Base-by-base conservation (phyloP, 2,888 invertebrate species). In the Nomada goodeniana region DNA sequence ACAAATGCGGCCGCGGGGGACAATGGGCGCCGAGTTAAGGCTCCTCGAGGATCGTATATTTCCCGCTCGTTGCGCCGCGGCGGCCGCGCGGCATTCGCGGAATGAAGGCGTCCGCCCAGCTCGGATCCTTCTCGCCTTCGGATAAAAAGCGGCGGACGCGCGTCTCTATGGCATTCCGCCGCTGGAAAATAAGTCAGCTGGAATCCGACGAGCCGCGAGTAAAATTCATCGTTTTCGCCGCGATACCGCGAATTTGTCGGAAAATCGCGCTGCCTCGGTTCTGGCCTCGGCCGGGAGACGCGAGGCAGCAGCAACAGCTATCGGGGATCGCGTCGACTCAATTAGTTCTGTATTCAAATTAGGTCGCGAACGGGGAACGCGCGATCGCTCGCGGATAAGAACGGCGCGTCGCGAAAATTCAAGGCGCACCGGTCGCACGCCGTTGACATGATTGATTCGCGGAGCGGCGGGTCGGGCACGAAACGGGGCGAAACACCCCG, bases 321-420 rank as follows among this genome's bases (percentile, higher is more conserved):
- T 53, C 7, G 53, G n/a, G 53, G 20, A 20, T 59, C 44, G 64
- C 65, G 11, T 18, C 20, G 76, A 65, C 64, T 74, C 87, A 86
- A 88, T 90, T 88, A 87, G 89, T 89, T 88, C 83, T 74, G 86
- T 81, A 88, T 89, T 88, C 86, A 88, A 87, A 89, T 89, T 83
- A 80, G 57, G 63, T 15, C 47, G 67, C 67, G 53, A 72, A 73
- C 70, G 63, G 55, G 53, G 81, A 29, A 60, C 55, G 65, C 80
- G 71, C 60, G 80, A 83, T 80, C 79, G 72, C 2, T 15, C 50
- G n/a, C 55, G 64, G 84, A 85, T 78, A 80, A 69, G 53, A 13
- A 52, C 61, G 59, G 15, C 29, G 2, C 42, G 71, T 47, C 72
- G 69, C 53, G 70, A 85, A 85, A 83, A 86, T 83, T 86, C 80